Evolutionary conservation across 1,140 invertebrate species (phyloP), one percentile per base, ranked within the genome.

Genomic region (Lerema accius): DNA sequence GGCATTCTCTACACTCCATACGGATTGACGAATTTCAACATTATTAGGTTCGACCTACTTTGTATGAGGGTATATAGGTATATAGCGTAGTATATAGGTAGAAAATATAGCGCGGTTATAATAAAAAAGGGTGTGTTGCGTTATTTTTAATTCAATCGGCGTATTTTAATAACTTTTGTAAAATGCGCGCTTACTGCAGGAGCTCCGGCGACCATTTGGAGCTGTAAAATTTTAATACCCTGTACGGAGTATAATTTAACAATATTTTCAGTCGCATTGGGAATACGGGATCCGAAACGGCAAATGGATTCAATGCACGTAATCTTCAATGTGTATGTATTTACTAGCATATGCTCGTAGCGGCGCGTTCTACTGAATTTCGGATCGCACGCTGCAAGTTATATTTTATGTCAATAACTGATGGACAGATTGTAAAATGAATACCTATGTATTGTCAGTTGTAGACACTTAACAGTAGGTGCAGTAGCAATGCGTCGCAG

Each of bases 261-360:
- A 58, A 58, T 58, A 58, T 58, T 58, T 58, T 37, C 55, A 35
- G 55, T 58, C 42, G 55, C 55, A 58, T 35, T 15, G 55, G 55
- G 55, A 58, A 58, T 58, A 58, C 55, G 42, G 55, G 14, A 58
- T 46, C 26, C 55, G 55, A 46, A 58, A 43, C 14, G 55, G 28
- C 45, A 46, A 58, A 46, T 58, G 53, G 40, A 58, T 58, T 58
- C 40, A 45, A 26, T 58, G 16, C 53, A 58, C 53, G 53, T 58
- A 58, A 45, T 58, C 40, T 58, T 58, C 23, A 45, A 45, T 58
- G 40, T 45, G 42, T 43, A 45, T 9, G 11, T 49, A 49, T 49
- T 7, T 49, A 32, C 6, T 32, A 9, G 28, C 28, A 7, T 32
- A 32, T n/a, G n/a, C n/a, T n/a, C n/a, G n/a, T 32, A 32, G 28